These are phyloP conservation scores for Lepidotrigona ventralis DNA, from an alignment of 1,140 invertebrate species.

Conservation along the genomic window DNA sequence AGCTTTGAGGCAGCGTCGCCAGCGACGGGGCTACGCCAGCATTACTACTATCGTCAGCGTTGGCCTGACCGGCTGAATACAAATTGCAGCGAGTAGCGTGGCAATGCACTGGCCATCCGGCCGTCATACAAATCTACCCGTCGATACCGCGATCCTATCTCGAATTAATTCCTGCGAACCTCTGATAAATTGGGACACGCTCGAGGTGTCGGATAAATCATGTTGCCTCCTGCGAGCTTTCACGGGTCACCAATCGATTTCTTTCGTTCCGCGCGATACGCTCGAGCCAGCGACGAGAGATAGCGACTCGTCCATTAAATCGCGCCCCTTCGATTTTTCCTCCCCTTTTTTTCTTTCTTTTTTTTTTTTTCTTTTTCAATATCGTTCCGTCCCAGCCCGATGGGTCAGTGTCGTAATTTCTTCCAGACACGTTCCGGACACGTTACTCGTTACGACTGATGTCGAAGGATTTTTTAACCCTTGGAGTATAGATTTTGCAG, in stretches of 20 bases:
- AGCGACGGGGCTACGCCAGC: not conserved
- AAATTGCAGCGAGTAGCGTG: slow-evolving; percentile 38
- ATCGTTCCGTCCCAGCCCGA: not conserved
- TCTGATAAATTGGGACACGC: slow-evolving; percentile 54
- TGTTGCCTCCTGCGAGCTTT: slow-evolving; percentile 22
- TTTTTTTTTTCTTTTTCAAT: not conserved
- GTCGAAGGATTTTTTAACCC: not conserved
- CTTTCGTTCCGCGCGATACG: slow-evolving; percentile 2
- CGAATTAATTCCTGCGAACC: slow-evolving; percentile 55
- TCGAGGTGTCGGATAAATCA: slow-evolving; percentile 47
- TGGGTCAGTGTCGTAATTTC: not conserved
- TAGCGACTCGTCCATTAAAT: not conserved
- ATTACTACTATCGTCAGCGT: slow-evolving; percentile 25
- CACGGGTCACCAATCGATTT: slow-evolving; percentile 12
- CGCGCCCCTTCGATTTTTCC: not conserved
- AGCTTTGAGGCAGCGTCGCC: slow-evolving; percentile 14
- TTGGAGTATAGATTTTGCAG: not conserved
- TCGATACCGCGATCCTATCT: slow-evolving; percentile 60
- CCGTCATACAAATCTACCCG: slow-evolving; percentile 59
- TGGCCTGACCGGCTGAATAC: slow-evolving; percentile 23
- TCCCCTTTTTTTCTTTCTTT: not conserved
- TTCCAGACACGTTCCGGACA: no score
- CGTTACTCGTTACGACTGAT: not conserved
- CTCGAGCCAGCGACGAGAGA: not conserved
- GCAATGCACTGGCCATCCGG: slow-evolving; percentile 25